Base-by-base conservation (phyloP, 2,113 vertebrate genomes). In the Colossoma macropomum region DNA sequence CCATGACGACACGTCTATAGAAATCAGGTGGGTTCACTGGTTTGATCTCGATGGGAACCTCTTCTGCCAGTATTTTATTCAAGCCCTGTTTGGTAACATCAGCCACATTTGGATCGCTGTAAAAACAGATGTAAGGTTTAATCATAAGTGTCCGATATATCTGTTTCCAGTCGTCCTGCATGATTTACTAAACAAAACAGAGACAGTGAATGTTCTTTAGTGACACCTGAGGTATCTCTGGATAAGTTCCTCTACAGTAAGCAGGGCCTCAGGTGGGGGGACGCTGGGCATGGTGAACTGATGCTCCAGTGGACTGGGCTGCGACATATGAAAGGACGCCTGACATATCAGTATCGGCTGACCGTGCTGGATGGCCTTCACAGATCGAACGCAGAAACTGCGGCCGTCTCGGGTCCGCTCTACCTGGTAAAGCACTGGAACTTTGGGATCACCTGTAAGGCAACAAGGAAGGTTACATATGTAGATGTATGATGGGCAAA, bases 291-390 rank as follows among this genome's bases (percentile, higher is more conserved):
- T 99, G 87, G 93, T 93, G 92, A 96, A 97, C 93, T 99, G 97
- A 89, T 99, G 96, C 88, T 95, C 89, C 38, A 97, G 4, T 0
- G 95, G 96, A 85, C 97, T 98, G 2, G 84, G 87, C 93, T 98
- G 96, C 10, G 52, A 71, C 84, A 83, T 86, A 75, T 99, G 97
- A 91, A 99, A 99, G 81, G 97, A 99, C 0, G 95, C 96, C 84
- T 98, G 98, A 88, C 93, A 97, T 89, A 92, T 97, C 75, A 99
- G 91, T 82, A 99, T 99, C 0, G 97, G 93, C 75, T 96, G 88
- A n/a, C 97, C 97, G 0, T 97, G 95, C 88, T 99, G 97, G 81
- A 98, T 88, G 3, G 97, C 98, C 88, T 96, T 97, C 72, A 99
- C 96, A 0, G 95, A 96, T 9, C 97, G 96, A 9, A 97, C 96